These are phyloP conservation scores for Mya arenaria DNA, from an alignment of 1,140 invertebrate genomes.

Conservation along the genomic window DNA sequence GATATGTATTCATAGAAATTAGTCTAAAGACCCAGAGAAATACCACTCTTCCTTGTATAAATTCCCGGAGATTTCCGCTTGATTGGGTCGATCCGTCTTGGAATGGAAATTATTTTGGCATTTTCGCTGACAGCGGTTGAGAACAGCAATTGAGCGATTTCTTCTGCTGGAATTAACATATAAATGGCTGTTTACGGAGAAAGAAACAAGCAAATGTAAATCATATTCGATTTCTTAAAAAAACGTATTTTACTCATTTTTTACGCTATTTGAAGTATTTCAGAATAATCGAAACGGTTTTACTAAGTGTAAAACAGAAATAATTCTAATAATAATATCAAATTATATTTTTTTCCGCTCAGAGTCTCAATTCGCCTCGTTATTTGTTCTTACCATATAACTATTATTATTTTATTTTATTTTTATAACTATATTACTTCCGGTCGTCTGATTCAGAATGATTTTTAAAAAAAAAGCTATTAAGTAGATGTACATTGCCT, in stretches of 20 bases:
- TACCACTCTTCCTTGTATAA: constrained; percentile 18
- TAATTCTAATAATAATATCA: neutral
- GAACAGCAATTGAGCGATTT: constrained; percentile 23
- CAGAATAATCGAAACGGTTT: too few species aligned
- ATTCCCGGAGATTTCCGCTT: constrained; percentile 47
- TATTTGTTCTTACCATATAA: too few species aligned
- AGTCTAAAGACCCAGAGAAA: constrained; percentile 41
- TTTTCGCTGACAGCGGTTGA: constrained; percentile 22
- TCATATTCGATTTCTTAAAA: neutral
- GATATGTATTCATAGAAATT: constrained; percentile 58
- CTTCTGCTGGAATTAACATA: constrained; percentile 54
- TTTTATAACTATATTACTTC: too few species aligned
- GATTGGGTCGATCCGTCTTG: constrained; percentile 48
- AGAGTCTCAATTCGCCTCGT: neutral
- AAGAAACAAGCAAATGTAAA: neutral
- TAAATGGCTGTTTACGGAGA: constrained; percentile 52
- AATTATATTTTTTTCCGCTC: neutral
- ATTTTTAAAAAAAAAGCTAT: too few species aligned
- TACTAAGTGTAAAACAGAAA: too few species aligned
- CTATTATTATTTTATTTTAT: too few species aligned
- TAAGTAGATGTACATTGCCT: too few species aligned
- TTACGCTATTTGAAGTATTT: neutral
- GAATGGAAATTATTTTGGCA: constrained; percentile 36
- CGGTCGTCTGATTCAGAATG: too few species aligned
- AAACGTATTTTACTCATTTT: neutral